These are phyloP conservation scores for Asobara japonica DNA, from an alignment of 1,140 invertebrate genomes.

Conservation along the genomic window DNA sequence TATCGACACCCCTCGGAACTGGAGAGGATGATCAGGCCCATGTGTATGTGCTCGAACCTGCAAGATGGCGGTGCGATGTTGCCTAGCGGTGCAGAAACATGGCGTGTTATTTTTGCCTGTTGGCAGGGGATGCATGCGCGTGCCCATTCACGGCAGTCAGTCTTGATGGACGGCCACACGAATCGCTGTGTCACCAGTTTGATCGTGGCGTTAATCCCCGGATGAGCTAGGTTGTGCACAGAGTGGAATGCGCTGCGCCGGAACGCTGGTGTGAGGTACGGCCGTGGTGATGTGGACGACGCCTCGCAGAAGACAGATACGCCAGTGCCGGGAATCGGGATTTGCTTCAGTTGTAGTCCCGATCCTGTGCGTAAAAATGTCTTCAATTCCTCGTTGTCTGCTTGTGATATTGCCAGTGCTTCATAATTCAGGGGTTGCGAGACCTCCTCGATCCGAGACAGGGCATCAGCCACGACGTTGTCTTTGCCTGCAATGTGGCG, in stretches of 20 bases:
- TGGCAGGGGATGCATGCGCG: slow-evolving; percentile 43
- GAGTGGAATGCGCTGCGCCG: slow-evolving; percentile 40
- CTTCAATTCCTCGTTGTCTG: slow-evolving; percentile 27
- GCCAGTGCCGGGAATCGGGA: slow-evolving; percentile 5
- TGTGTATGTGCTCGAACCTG: neutral
- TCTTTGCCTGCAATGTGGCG: slow-evolving; percentile 49
- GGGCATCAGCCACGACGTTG: slow-evolving; percentile 49
- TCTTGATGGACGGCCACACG: slow-evolving; percentile 58
- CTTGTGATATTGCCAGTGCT: slow-evolving; percentile 32
- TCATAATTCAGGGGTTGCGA: slow-evolving; percentile 30
- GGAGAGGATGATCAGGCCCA: too few relatives aligned
- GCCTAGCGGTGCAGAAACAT: slow-evolving; percentile 36
- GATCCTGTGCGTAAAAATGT: neutral
- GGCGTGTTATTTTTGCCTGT: slow-evolving; percentile 40
- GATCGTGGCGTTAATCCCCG: slow-evolving; percentile 36
- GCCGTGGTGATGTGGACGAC: slow-evolving; percentile 25
- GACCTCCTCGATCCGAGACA: slow-evolving; percentile 40
- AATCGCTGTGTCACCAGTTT: slow-evolving; percentile 54
- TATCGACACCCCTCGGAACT: too few relatives aligned
- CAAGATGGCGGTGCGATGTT: slow-evolving; percentile 44
- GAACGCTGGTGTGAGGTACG: slow-evolving; percentile 43
- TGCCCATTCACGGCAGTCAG: slow-evolving; percentile 42
- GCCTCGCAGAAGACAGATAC: slow-evolving; percentile 42
- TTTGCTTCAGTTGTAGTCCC: neutral
- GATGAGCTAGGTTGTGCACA: slow-evolving; percentile 46